Evolutionary conservation across 2,888 invertebrate species (phyloP).

Genomic region (Abrostola tripartita): DNA sequence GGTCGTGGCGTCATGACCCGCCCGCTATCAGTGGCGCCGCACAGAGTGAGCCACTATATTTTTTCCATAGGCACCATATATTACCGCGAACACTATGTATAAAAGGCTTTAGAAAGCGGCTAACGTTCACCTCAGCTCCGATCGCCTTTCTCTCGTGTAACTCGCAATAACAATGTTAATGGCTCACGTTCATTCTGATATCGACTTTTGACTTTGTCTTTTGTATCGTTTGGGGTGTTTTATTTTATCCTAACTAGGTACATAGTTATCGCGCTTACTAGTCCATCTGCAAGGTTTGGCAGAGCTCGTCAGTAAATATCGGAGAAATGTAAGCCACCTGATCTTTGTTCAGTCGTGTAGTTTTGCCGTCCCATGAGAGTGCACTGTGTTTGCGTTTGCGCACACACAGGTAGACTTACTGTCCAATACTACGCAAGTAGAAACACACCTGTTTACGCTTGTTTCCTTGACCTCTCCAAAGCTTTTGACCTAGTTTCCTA

Average conservation of each 20-base stretch:
- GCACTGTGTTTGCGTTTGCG: too few species aligned
- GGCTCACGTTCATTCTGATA: conserved; percentile 12
- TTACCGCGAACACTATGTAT: conserved; percentile 39
- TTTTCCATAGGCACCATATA: conserved; percentile 54
- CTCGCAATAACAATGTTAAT: conserved; percentile 37
- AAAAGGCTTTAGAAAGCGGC: conserved; percentile 50
- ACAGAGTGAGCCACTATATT: conserved; percentile 48
- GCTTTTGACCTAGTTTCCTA: too few species aligned
- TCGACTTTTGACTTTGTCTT: conserved; percentile 28
- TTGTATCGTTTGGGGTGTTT: conserved; percentile 12
- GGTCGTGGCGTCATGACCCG: background rate
- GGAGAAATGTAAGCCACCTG: too few species aligned
- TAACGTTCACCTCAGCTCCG: conserved; percentile 38
- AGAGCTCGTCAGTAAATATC: too few species aligned
- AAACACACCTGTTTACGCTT: too few species aligned
- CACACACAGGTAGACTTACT: too few species aligned
- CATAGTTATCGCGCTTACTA: too few species aligned
- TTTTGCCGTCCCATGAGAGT: too few species aligned
- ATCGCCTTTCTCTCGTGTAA: conserved; percentile 12
- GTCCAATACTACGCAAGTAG: too few species aligned
- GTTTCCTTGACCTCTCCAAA: too few species aligned
- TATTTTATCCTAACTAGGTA: background rate
- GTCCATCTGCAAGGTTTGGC: too few species aligned
- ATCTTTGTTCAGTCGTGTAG: too few species aligned
- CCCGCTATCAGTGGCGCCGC: conserved; percentile 34